Base-by-base conservation (phyloP, 2,888 invertebrate genomes). In the Himalopsyche japonica region DNA sequence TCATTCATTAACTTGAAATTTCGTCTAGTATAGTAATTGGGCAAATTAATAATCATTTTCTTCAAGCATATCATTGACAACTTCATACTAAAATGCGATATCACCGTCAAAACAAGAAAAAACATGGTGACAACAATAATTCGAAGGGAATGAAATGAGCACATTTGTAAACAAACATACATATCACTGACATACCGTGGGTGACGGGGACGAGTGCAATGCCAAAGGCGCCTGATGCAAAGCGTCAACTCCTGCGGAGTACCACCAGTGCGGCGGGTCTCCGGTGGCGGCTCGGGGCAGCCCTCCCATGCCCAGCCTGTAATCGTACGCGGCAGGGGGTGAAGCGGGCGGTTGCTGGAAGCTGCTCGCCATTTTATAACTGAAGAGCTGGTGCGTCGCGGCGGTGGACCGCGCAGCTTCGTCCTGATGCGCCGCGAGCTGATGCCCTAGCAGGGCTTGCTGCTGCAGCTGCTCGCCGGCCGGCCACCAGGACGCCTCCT, bases 301-400 rank as follows among this genome's bases (percentile, higher is more conserved):
- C 90, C 93, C 88, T 90, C 91, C 91, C 92, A 93, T 91, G 91
- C 93, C 94, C 89, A 95, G 91, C 90, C 95, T 95, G 90, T 96
- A 96, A 90, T 96, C 96, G 90, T 95, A 96, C 89, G 93, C 94
- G 87, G 94, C 93, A 87, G 94, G 93, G 86, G 94, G 93, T 88
- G 93, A 92, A 88, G 93, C 92, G 87, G 94, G 79, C 93, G 88
- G 94, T 93, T 88, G 94, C 93, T 88, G 94, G 93, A 94, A 91
- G 94, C 94, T 91, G 93, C 92, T 88, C 94, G 94, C 94, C 94
- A 97, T 96, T 93, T 96, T 97, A 91, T 97, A 97, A 87, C 95
- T 95, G 90, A 96, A 96, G 88, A 96, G 93, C 91, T 96, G 96
- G 89, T 96, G 96, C 88, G 91, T 88, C 90, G 90, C 89, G 90